Evolutionary conservation across 2,888 invertebrate genomes (phyloP), one percentile per base, ranked within the genome.

Genomic region (Anoplius nigerrimus): DNA sequence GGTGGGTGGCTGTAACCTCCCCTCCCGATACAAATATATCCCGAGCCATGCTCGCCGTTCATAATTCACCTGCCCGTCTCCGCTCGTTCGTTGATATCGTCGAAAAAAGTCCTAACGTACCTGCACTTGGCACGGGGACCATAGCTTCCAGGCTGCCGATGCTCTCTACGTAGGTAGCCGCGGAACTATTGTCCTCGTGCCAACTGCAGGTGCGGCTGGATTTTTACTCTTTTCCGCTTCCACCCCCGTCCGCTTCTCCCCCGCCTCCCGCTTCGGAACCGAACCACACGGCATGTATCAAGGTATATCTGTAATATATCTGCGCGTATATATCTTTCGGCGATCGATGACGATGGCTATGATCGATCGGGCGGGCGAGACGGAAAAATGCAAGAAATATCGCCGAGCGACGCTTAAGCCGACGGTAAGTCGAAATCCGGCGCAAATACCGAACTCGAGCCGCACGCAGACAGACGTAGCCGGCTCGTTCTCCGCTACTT

Each of bases 51-150:
- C 11, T 34, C 34, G 34, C 34, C 34, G 27, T 53, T 43, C 46
- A 61, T 61, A 69, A 62, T 24, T 57, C 42, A 60, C 13, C 42
- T 42, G 11, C 27, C 20, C 42, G 46, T 48, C 51, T 52, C 43
- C 46, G 11, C n/a, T 43, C 57, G 20, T 22, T 53, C 55, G 43
- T 59, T 59, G 55, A 48, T 43, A 16, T 18, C 3, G 18, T n/a
- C 43, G 43, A 63, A 62, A 59, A 42, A 54, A 59, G 59, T 34
- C 43, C 24, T 52, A 18, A 57, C 61, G 54, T 43, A 64, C 24
- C 54, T 71, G 61, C 63, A 57, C 48, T 68, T 64, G 58, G 57
- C 61, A 58, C 58, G 42, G 16, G 21, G 66, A 70, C 68, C 61
- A 71, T 54, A 68, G 18, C 34, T 63, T 21, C 16, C 34, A 58